Base-by-base conservation (phyloP, 2,113 vertebrate species). In the Anseranas semipalmata region DNA sequence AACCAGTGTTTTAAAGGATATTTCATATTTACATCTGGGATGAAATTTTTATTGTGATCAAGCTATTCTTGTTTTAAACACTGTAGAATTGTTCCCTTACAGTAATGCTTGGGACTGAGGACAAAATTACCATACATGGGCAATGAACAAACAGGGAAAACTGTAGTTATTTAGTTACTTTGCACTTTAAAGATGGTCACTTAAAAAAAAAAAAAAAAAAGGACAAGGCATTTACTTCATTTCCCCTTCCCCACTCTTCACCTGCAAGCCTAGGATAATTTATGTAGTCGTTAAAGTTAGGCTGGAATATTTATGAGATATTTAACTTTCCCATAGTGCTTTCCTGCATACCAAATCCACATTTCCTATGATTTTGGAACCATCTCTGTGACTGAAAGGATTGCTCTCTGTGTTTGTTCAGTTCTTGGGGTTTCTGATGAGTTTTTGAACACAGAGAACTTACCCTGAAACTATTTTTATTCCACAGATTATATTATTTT, bases 281-380 rank as follows among this genome's bases (percentile, higher is more conserved):
- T 76, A 65, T 75, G 35, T 27, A 58, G 35, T 65, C 76, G 8
- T 82, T 93, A n/a, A 88, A 77, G 30, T 75, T 73, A 60, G 43
- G 21, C 37, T 76, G 37, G 46, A 87, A 70, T 91, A 85, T 79
- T 93, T 93, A 68, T 50, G 32, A 28, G 13, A 7, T 90, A 41
- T 78, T 94, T 78, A 62, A 63, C 76, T 70, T 90, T 58, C 15
- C 50, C 37, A 8, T 41, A 76, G 43, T 76, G 55, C 62, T 89
- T 81, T 83, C 58, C 56, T 90, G 77, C 45, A 86, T 85, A 75
- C 39, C 8, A 80, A 65, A 71, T 85, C 58, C 60, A 85, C 13
- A 5, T 87, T 92, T 90, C n/a, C 20, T 90, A 59, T 78, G 80
- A 90, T 93, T 86, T 95, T 91, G n/a, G 70, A 92, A 41, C 37